phyloP scores from a whole-genome alignment of 2,888 invertebrate genomes.

The Cheilosia vernalis region DNA sequence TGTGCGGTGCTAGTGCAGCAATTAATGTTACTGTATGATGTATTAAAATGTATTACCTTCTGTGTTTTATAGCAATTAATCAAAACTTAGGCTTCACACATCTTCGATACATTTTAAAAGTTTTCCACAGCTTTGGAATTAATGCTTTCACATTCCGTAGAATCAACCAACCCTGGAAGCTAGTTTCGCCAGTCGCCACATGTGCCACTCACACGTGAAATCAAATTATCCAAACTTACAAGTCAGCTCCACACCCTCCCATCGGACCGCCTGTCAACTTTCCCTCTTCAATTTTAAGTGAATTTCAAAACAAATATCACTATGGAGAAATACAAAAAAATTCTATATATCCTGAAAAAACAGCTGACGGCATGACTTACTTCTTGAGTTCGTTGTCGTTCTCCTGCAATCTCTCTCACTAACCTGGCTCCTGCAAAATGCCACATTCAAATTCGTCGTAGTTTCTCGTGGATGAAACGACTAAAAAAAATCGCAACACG shows the following conservation, averaged over 20 bases:
- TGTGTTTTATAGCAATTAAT: no score
- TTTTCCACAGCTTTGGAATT: no score
- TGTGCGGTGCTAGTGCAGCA: no score
- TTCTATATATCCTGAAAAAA: constrained; percentile 7
- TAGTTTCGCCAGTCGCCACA: background rate
- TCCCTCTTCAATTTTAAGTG: constrained; percentile 32
- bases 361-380: constrained; percentile 26
- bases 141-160: no score
- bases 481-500: constrained; percentile 7
- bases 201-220: background rate
- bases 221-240: constrained; percentile 31
- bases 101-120: no score
- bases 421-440: background rate
- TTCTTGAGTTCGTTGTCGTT: background rate
- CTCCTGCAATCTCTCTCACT: constrained; percentile 5
- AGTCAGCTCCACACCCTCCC: constrained; percentile 1
- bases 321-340: constrained; percentile 7
- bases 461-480: constrained; percentile 37
- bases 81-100: no score
- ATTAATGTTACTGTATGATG: no score
- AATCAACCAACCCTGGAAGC: background rate
- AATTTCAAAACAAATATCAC: constrained; percentile 40
- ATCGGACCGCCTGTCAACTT: constrained; percentile 5
- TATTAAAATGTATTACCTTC: no score
- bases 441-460: constrained; percentile 36